These are phyloP conservation scores for Parasteatoda tepidariorum DNA, from an alignment of 1,140 invertebrate species.

Conservation along the genomic window DNA sequence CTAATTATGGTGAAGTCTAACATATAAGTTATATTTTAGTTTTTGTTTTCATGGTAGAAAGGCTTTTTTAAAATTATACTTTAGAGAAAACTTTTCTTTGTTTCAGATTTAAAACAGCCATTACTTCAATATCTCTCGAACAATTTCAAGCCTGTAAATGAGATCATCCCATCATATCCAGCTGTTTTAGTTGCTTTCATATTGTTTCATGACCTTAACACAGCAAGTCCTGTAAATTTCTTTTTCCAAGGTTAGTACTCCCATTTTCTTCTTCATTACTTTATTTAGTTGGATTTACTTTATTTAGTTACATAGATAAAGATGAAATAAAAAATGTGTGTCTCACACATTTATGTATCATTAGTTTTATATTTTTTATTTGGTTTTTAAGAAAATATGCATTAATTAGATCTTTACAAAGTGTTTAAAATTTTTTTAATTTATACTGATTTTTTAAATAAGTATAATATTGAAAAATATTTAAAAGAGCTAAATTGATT, in stretches of 20 bases:
- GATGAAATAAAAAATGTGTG: neutral
- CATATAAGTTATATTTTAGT: no score
- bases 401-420: no score
- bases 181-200: constrained; percentile 24
- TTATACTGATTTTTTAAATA: no score
- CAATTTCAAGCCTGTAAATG: constrained; percentile 13
- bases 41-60: no score
- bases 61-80: no score
- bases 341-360: neutral
- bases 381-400: neutral
- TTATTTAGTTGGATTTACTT: no score
- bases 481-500: no score
- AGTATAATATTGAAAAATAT: no score
- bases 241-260: neutral
- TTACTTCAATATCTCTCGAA: constrained; percentile 22
- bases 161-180: constrained; percentile 11
- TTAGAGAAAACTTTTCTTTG: no score
- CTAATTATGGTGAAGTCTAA: no score
- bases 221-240: neutral
- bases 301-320: neutral
- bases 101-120: constrained; percentile 35
- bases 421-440: no score
- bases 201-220: constrained; percentile 20
- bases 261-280: neutral
- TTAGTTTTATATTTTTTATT: neutral